Evolutionary conservation across 2,888 invertebrate genomes (phyloP).

Genomic region (Agriopis leucophaearia): DNA sequence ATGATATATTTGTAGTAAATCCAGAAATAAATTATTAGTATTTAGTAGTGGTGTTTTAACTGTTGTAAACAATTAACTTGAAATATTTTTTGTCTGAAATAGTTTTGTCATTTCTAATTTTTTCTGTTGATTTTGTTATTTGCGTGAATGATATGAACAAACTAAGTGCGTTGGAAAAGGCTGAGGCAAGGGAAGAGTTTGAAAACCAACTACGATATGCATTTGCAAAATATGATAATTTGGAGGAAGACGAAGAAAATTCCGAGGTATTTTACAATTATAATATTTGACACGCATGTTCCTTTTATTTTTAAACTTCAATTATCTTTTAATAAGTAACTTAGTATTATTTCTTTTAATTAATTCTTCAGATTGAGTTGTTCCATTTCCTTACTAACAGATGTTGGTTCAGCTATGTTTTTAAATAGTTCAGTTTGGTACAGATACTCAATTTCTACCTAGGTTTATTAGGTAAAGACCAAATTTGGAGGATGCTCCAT

Average conservation of each 20-base stretch:
- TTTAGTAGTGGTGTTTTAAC: background rate
- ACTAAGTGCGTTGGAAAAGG: conserved; percentile 66
- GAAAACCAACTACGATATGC: conserved; percentile 78
- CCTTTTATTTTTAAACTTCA: no score
- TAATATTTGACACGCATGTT: no score
- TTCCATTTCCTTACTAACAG: no score
- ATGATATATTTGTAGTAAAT: background rate
- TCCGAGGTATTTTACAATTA: conserved; percentile 63
- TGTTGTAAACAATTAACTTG: background rate
- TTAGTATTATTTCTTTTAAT: no score
- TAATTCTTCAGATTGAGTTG: no score
- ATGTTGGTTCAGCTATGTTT: no score
- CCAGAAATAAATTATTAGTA: no score
- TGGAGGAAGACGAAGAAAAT: conserved; percentile 74
- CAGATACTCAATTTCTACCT: no score
- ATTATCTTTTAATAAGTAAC: no score
- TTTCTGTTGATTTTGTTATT: background rate
- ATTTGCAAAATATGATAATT: conserved; percentile 72
- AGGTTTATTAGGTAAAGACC: no score
- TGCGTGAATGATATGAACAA: conserved; percentile 46
- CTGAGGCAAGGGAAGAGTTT: conserved; percentile 75
- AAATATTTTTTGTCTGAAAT: background rate
- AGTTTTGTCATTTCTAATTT: background rate
- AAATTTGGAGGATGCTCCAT: no score
- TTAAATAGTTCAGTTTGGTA: no score